A percentile compares a stretch with the other conserved stretches of the same genome.
phyloP scores from a whole-genome alignment of 37 sponge, comb jelly and placozoan species.

The Bolinopsis microptera region DNA sequence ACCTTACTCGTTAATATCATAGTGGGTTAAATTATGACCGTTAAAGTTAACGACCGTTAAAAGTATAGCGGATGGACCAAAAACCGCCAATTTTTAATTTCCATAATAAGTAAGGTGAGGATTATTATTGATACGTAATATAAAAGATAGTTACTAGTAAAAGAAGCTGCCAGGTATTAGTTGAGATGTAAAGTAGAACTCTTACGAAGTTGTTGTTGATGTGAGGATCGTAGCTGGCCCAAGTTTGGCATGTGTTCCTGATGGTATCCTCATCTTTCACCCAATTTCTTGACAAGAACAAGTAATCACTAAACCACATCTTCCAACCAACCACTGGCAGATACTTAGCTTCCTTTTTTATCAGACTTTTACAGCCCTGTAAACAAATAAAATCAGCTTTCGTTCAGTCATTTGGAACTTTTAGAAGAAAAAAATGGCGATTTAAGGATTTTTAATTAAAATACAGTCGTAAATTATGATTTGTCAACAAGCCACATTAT shows the following conservation, averaged over 20 bases:
- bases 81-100: no score
- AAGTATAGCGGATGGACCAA: no score
- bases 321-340: slow-evolving; percentile 90
- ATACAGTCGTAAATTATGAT: background rate
- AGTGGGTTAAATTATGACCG: no score
- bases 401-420: background rate
- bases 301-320: slow-evolving; percentile 84
- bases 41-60: no score
- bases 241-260: slow-evolving; percentile 67
- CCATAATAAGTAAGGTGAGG: no score
- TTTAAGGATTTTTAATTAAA: background rate
- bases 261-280: slow-evolving; percentile 73
- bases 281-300: slow-evolving; percentile 83
- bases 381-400: no score
- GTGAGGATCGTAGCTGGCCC: slow-evolving; percentile 69
- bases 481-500: background rate
- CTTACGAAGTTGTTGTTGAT: slow-evolving; percentile 28
- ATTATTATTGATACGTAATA: no score
- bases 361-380: slow-evolving; percentile 79
- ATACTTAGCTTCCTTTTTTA: slow-evolving; percentile 84
- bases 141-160: no score
- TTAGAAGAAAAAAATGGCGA: background rate
- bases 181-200: background rate
- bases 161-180: no score
- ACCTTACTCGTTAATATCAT: no score